Base-by-base conservation (phyloP, 2,888 invertebrate genomes). In the Terebella lapidaria region DNA sequence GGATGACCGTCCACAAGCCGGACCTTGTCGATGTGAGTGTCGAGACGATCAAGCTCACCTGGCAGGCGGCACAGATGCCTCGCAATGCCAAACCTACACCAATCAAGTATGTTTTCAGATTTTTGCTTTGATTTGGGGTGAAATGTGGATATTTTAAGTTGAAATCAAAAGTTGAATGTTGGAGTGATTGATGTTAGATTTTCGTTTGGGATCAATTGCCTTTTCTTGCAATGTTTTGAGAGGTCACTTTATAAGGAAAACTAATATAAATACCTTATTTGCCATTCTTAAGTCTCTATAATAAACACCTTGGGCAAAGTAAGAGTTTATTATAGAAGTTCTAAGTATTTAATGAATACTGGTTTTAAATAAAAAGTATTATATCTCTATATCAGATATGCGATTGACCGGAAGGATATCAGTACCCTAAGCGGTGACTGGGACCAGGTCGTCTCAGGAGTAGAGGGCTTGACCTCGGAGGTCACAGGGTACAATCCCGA, bases 341-440 rank as follows among this genome's bases (percentile, higher is more conserved):
- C n/a, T n/a, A n/a, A n/a, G n/a, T n/a, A n/a, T n/a, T n/a, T n/a
- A n/a, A n/a, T n/a, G n/a, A n/a, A n/a, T n/a, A n/a, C n/a, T n/a
- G n/a, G n/a, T n/a, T n/a, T n/a, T n/a, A n/a, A n/a, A n/a, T n/a
- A n/a, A n/a, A n/a, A n/a, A n/a, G n/a, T n/a, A 35, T 35, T 35
- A n/a, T 35, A 35, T 35, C n/a, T n/a, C 42, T n/a, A 24, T 49
- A 49, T 70, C 25, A 71, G 73, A 26, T 78, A 77, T 60, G 64
- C 68, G 20, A 64, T 78, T 1, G 78, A 78, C 62, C 70, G 71
- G 10, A 65, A 92, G 77, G 92, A 94, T 78, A 81, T 90, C 58
- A 60, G 54, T 25, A 29, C 28, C 28, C 94, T 95, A 0, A 88
- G 90, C 72, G 92, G 91, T 30, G 92, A 94, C 71, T 97, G 96